Percentiles rank a stretch among this genome's conserved stretches.
These are phyloP conservation scores for Sylvicola cinctus DNA, from an alignment of 2,888 invertebrate genomes.

Conservation along the genomic window DNA sequence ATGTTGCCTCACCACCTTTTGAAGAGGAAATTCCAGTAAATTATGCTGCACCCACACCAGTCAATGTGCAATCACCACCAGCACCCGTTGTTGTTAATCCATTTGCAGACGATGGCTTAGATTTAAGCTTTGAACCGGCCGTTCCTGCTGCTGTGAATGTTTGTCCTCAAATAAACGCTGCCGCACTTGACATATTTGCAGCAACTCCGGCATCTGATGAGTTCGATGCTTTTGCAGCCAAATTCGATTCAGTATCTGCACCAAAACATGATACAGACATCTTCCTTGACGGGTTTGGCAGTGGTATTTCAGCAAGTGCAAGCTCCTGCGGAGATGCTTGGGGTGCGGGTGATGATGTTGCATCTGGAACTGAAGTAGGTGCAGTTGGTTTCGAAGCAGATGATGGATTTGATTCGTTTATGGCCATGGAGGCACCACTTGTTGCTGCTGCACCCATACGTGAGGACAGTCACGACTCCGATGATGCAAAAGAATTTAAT, in stretches of 20 bases:
- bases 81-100: not conserved
- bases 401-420: constrained; percentile 60
- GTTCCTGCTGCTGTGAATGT: not conserved
- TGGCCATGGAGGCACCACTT: constrained; percentile 53
- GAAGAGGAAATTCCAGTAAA: constrained; percentile 9
- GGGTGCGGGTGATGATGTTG: constrained; percentile 18
- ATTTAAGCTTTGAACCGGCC: not conserved
- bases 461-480: constrained; percentile 53
- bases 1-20: constrained; percentile 13
- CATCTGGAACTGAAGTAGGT: constrained; percentile 8
- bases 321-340: not conserved
- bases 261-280: constrained; percentile 18
- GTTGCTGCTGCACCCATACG: constrained; percentile 18
- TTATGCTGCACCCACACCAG: constrained; percentile 7
- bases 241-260: constrained; percentile 48
- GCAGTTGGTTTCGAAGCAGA: constrained; percentile 41
- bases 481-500: constrained; percentile 57
- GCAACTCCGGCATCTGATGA: constrained; percentile 30
- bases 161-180: not conserved
- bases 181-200: constrained; percentile 15
- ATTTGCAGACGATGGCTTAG: not conserved
- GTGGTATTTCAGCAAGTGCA: constrained; percentile 10
- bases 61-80: constrained; percentile 6
- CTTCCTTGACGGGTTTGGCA: constrained; percentile 21
- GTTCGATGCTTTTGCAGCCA: constrained; percentile 77